A percentile compares a stretch with the other conserved stretches of the same genome.
These are phyloP conservation scores for Phytoseiulus persimilis DNA, from an alignment of 2,888 invertebrate genomes.

Conservation along the genomic window DNA sequence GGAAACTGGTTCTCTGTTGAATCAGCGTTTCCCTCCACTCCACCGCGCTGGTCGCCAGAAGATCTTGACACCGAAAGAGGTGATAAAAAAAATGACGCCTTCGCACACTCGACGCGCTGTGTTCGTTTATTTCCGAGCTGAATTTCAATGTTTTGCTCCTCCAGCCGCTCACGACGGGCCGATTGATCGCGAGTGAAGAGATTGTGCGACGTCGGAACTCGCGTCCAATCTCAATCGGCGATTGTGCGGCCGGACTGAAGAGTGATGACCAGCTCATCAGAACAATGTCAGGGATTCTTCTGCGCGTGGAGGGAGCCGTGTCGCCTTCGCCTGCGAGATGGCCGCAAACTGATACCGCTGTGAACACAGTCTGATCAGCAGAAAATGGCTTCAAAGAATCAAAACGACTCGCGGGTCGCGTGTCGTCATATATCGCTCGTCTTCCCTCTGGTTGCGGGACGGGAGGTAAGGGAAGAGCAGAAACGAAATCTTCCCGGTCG, in stretches of 20 bases:
- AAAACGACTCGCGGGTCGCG: background rate
- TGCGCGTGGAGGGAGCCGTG: background rate
- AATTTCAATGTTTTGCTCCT: background rate
- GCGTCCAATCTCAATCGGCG: background rate
- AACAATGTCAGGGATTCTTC: background rate
- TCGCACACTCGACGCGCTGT: background rate
- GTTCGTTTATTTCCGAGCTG: background rate
- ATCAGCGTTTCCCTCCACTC: background rate
- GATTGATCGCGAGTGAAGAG: background rate
- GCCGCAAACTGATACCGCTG: slow-evolving; percentile 5
- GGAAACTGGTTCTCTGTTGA: background rate
- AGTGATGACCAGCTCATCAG: background rate
- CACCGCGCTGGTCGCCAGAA: background rate
- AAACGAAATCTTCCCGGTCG: too few relatives aligned
- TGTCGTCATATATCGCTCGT: background rate
- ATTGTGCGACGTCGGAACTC: background rate
- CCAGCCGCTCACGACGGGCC: background rate
- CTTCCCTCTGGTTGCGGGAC: background rate
- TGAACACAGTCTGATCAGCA: background rate
- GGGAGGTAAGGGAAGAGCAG: too few relatives aligned
- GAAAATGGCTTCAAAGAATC: background rate
- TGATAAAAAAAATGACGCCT: slow-evolving; percentile 5
- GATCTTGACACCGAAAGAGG: background rate
- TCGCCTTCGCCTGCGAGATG: background rate
- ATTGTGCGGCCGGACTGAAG: background rate